Evolutionary conservation across 2,888 invertebrate genomes (phyloP).

Genomic region (Ochropleura plecta): DNA sequence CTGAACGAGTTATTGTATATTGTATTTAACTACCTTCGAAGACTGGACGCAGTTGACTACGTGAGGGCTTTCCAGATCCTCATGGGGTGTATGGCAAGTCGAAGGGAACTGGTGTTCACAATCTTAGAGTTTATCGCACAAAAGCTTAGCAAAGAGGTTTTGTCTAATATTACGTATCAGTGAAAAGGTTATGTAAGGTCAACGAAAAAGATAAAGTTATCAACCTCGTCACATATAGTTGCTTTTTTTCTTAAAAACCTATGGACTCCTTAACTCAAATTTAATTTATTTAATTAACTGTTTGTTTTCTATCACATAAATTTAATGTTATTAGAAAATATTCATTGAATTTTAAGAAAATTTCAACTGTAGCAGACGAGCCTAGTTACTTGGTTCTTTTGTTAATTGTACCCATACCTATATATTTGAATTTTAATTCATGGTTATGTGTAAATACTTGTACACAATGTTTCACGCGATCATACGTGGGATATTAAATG

Average conservation of each 20-base stretch:
- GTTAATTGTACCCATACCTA: too few species aligned
- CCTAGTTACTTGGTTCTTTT: too few species aligned
- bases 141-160: constrained; percentile 78
- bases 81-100: constrained; percentile 74
- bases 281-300: too few species aligned
- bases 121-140: constrained; percentile 82
- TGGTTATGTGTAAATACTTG: neutral
- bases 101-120: constrained; percentile 77
- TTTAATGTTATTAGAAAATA: too few species aligned
- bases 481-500: neutral
- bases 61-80: constrained; percentile 76
- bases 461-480: neutral
- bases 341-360: too few species aligned
- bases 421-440: neutral
- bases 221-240: too few species aligned
- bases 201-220: too few species aligned
- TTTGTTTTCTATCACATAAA: too few species aligned
- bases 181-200: constrained; percentile 1
- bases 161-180: constrained; percentile 72
- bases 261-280: too few species aligned
- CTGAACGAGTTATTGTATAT: constrained; percentile 80
- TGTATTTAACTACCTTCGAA: constrained; percentile 79
- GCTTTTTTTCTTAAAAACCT: too few species aligned
- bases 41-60: constrained; percentile 78
- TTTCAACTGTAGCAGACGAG: too few species aligned